phyloP scores from a whole-genome alignment of 2,888 invertebrate species.

The Coenonympha arcania region DNA sequence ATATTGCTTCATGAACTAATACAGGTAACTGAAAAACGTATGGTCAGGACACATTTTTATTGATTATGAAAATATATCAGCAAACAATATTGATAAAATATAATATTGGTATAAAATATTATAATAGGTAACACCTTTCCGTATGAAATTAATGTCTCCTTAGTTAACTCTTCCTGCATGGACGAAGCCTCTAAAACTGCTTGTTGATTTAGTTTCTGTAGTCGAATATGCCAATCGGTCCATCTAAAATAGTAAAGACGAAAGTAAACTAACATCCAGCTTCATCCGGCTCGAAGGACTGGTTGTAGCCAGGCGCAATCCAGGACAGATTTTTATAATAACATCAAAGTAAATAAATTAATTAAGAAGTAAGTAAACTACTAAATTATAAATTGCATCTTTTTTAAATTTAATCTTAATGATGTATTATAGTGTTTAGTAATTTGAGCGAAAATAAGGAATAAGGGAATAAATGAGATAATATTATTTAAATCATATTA shows the following conservation, averaged over 20 bases:
- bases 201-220: constrained; percentile 91
- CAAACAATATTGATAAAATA: background rate
- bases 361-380: too few species aligned
- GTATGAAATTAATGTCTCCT: constrained; percentile 83
- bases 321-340: background rate
- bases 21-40: constrained; percentile 74
- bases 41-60: too few species aligned
- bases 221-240: constrained; percentile 85
- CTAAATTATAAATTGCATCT: too few species aligned
- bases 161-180: constrained; percentile 86
- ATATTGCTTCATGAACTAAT: constrained; percentile 86
- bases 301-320: background rate
- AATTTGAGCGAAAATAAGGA: too few species aligned
- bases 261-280: background rate
- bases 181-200: constrained; percentile 86
- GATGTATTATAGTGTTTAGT: too few species aligned
- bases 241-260: constrained; percentile 70
- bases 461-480: too few species aligned
- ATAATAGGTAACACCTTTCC: constrained; percentile 79
- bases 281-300: background rate
- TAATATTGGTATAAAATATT: background rate
- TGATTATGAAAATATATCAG: too few species aligned
- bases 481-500: too few species aligned
- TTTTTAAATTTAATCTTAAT: too few species aligned
- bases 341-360: background rate